These are phyloP conservation scores for Bombyx mori DNA, from an alignment of 1,140 invertebrate species.

Conservation along the genomic window ASM3026992v2 NC_085112.1:8543501-8544000, in stretches of 20 bases:
- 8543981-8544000: too few relatives aligned
- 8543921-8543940: too few relatives aligned
- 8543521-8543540: too few relatives aligned
- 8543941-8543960: too few relatives aligned
- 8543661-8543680: conserved; percentile 27
- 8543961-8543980: too few relatives aligned
- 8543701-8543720: conserved; percentile 44
- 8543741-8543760: conserved; percentile 53
- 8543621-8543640: conserved; percentile 25
- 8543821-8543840: too few relatives aligned
- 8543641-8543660: conserved; percentile 44
- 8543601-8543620: not conserved
- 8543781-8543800: conserved; percentile 35
- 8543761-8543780: conserved; percentile 24
- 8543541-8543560: too few relatives aligned
- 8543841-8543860: too few relatives aligned
- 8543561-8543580: not conserved
- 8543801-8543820: conserved; percentile 12
- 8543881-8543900: too few relatives aligned
- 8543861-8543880: too few relatives aligned
- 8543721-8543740: conserved; percentile 38
- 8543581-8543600: not conserved
- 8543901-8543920: too few relatives aligned
- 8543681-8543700: conserved; percentile 40
- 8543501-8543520: too few relatives aligned